Evolutionary conservation across 2,797 vertebrate species (phyloP), one percentile per base, ranked within the genome.

Genomic region (Anabas testudineus): DNA sequence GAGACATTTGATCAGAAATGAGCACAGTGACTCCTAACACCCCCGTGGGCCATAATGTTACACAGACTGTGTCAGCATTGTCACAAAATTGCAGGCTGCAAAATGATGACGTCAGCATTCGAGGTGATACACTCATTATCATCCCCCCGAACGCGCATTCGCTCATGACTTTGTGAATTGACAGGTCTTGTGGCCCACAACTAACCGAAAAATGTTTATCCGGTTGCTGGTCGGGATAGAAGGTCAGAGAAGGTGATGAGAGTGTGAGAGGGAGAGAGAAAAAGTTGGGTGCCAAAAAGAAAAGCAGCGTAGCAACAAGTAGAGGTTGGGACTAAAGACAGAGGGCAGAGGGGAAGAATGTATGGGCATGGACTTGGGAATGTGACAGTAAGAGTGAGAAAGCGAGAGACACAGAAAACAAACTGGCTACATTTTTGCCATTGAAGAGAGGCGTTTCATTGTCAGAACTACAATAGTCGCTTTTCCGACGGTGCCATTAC

Each of bases 401-500:
- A 91, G 89, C 83, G 85, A 88, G 90, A 92, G 86, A 86, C 82
- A 90, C 90, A 88, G 91, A 94, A 94, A 94, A 93, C 92, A 94
- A 95, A 94, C 91, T 91, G 83, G 90, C 78, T 75, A 87, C 91
- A 93, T 93, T 92, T 94, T 92, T 93, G 82, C 91, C 86, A 90
- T 89, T 88, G 87, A 90, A 87, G 91, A 94, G 92, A 94, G 93
- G 92, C 93, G 90, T 92, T 93, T 93, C 94, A 95, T 95, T 95
- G 94, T 95, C 92, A 89, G 81, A 93, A 93, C 92, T 89, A 95
- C 94, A 95, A 95, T 95, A 95, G 93, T 87, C 87, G 93, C 95
- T 93, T 94, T 94, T 93, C 94, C 92, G 26, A 94, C 90, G 89
- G 91, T 93, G 92, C 93, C 93, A 97, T 98, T 97, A 98, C 96